Percentiles rank a stretch among this genome's conserved stretches.
Conservation (phyloP, 2,888 invertebrate genomes). For the Adelphocoris suturalis region DNA sequence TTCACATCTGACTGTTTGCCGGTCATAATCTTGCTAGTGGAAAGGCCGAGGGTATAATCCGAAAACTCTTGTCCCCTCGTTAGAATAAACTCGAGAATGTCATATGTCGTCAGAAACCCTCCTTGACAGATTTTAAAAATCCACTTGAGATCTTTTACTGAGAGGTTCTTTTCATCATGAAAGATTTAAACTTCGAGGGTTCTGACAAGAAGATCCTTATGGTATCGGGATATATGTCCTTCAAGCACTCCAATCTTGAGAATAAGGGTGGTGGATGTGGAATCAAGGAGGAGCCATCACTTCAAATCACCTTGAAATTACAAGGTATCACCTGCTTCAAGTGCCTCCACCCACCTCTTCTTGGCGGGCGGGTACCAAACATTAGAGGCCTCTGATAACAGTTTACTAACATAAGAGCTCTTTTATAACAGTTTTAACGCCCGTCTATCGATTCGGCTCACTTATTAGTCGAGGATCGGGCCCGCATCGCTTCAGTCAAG, state of each 20-base stretch:
- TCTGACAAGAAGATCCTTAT: not conserved
- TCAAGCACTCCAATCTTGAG: not conserved
- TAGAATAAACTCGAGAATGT: no score
- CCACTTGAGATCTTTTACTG: no score
- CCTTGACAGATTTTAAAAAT: no score
- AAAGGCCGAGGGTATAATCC: no score
- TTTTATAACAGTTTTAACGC: slow-evolving; percentile 35
- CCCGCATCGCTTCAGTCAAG: not conserved
- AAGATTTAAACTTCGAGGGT: not conserved
- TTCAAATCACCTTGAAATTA: slow-evolving; percentile 24
- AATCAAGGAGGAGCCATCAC: slow-evolving; percentile 9
- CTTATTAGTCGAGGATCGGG: slow-evolving; percentile 29
- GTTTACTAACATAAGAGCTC: slow-evolving; percentile 28
- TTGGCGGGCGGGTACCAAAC: not conserved
- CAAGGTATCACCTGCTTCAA: slow-evolving; percentile 36
- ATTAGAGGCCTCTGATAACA: slow-evolving; percentile 21
- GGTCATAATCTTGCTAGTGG: no score
- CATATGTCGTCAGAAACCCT: no score
- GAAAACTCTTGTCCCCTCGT: no score
- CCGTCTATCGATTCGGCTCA: slow-evolving; percentile 4
- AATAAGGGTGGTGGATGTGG: not conserved
- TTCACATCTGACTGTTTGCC: no score
- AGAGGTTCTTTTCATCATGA: no score
- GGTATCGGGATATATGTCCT: not conserved
- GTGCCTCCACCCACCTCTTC: slow-evolving; percentile 9